A percentile compares a stretch with the other conserved stretches of the same genome.
Evolutionary conservation across 2,888 invertebrate species (phyloP).

Genomic region (Pimpla rufipes): DNA sequence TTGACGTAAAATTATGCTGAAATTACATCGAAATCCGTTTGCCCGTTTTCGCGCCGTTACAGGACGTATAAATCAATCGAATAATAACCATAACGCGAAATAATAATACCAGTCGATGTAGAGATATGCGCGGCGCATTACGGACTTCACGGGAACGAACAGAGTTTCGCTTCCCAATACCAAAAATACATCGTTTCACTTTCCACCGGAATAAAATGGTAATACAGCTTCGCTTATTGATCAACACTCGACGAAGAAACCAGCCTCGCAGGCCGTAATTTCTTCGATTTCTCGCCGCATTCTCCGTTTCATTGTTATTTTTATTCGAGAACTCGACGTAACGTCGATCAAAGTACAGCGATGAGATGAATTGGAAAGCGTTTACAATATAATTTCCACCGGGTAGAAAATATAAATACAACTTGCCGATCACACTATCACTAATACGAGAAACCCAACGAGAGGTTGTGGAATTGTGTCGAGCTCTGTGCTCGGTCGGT

Average conservation of each 20-base stretch:
- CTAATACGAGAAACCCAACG: neutral
- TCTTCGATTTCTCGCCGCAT: neutral
- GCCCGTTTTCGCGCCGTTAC: neutral
- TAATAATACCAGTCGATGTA: neutral
- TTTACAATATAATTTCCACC: conserved; percentile 40
- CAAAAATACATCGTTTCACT: too few relatives aligned
- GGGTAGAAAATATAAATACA: neutral
- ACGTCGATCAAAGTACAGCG: too few relatives aligned
- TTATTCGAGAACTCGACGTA: neutral
- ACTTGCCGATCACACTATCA: conserved; percentile 14
- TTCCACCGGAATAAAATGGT: too few relatives aligned
- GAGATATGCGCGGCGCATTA: neutral
- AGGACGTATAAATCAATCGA: neutral
- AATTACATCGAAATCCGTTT: neutral
- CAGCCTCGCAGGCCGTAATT: neutral
- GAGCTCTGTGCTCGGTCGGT: neutral
- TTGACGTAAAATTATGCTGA: neutral
- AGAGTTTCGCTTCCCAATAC: too few relatives aligned
- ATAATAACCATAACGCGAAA: neutral
- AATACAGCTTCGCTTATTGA: conserved; percentile 10
- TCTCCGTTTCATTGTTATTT: neutral
- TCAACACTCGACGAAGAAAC: neutral
- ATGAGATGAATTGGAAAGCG: too few relatives aligned
- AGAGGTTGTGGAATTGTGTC: neutral
- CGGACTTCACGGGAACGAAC: neutral